Evolutionary conservation across 1,140 invertebrate species (phyloP).

Genomic region (Sinonovacula constricta): DNA sequence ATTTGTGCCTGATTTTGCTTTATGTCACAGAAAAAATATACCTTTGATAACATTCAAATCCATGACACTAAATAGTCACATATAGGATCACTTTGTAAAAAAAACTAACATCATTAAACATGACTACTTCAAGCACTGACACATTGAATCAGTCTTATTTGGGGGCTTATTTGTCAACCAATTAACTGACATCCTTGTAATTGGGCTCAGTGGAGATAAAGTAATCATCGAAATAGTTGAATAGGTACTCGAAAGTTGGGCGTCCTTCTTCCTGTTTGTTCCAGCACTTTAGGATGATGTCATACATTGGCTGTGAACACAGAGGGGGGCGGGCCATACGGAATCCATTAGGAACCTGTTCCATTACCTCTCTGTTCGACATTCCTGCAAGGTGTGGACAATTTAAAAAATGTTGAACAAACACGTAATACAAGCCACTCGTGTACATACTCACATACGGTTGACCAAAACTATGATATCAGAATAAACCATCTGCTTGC

Average conservation of each 20-base stretch:
- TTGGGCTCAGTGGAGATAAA: constrained; percentile 96
- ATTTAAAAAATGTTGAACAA: no score
- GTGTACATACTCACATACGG: no score
- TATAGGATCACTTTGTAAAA: background rate
- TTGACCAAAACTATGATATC: no score
- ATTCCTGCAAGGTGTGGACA: constrained; percentile 85
- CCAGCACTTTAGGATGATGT: constrained; percentile 80
- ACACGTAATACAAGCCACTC: no score
- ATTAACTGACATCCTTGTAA: constrained; percentile 80
- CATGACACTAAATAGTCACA: background rate
- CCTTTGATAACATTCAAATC: background rate
- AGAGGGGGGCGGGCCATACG: constrained; percentile 89
- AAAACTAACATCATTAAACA: background rate
- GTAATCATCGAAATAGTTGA: constrained; percentile 98
- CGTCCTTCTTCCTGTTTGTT: constrained; percentile 90
- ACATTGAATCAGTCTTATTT: background rate
- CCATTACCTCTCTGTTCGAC: constrained; percentile 91
- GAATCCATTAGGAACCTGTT: constrained; percentile 97
- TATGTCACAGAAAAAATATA: no score
- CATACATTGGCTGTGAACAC: constrained; percentile 93
- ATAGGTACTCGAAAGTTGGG: constrained; percentile 98
- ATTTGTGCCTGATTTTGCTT: no score
- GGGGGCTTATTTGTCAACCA: background rate
- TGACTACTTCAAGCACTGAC: background rate
- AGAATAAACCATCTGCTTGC: no score